Evolutionary conservation across 2,113 vertebrate genomes (phyloP), one percentile per base, ranked within the genome.

Genomic region (Himantopus leucocephalus): DNA sequence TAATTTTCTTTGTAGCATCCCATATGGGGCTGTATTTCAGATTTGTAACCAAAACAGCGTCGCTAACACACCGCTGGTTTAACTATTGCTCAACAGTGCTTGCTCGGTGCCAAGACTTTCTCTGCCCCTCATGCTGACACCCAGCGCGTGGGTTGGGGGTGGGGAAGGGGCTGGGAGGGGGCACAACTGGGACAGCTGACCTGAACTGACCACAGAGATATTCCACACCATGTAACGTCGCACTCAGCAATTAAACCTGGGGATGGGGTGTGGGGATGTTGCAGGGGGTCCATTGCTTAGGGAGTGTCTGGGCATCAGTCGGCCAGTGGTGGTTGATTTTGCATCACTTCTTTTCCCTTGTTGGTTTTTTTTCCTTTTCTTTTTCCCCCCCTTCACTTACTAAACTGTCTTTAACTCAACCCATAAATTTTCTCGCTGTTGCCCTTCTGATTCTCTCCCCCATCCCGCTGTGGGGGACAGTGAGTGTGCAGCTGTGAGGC

Each of bases 51-150:
- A 5, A 32, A 72, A 5, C 52, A 50, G 70, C 0, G 0, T 34
- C 35, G 37, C 53, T 67, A 27, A 71, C 8, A 2, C 1, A 0
- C 55, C 0, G 1, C 3, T 52, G 64, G 21, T 72, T 50, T 15
- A 32, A 45, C 52, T 66, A 1, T 47, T 41, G 47, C 60, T 72
- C 53, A n/a, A 4, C 43, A 26, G 56, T 10, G 27, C 10, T 52
- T 35, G 29, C 41, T 3, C 1, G 1, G 43, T 18, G 4, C 53
- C 48, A 27, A 11, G 59, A 72, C 39, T 70, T 70, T 45, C 72
- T 73, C 35, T 77, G 48, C 62, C 56, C 14, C 83, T 79, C 26
- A 0, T 43, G 27, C 45, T 5, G 5, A n/a, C 5, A 30, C 26
- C 26, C 53, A 83, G 18, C 0, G 1, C 64, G 18, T 35, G 15